Base-by-base conservation (phyloP, 2,797 vertebrate genomes). In the Acropternis orthonyx region DNA sequence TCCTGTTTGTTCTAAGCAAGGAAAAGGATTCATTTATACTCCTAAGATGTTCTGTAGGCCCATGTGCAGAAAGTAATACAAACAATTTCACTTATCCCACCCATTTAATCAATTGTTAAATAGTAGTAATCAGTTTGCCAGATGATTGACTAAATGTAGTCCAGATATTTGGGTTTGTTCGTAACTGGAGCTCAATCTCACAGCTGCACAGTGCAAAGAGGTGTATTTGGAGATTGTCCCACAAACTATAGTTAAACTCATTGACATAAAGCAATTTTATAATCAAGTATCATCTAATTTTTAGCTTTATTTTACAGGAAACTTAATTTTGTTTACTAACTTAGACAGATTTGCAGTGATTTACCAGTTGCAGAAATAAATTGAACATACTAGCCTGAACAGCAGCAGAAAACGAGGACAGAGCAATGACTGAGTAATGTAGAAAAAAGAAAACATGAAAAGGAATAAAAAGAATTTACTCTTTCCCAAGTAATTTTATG, bases 1-100 rank as follows among this genome's bases (percentile, higher is more conserved):
- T 93, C 90, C 96, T 61, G 96, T 95, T 96, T 96, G 96, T 78
- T 98, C 98, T 89, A 74, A 74, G 97, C 98, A 96, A 97, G 96
- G 95, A 98, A 97, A 96, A 97, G 87, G 93, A 97, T 94, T 93
- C 4, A 6, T 94, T 97, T 87, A 97, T 88, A 96, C 84, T 78
- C 89, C 77, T 63, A 48, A 52, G 17, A 27, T 76, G 58, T 82
- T 89, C 83, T 80, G 78, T 41, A 95, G 85, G 41, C 75, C 49
- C 63, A 73, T 0, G 3, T 78, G 78, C 3, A 8, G 62, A 91
- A 96, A 89, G 36, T 20, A 89, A 62, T 32, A 69, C 24, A 86
- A 95, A 75, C 84, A 78, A 52, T 51, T 87, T 89, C 80, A 77
- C 52, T 96, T 92, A 83, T 95, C 77, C 36, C 59, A 71, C 78